These are phyloP conservation scores for Psittacara wagleri DNA, from an alignment of 2,113 vertebrate genomes.

Conservation along the genomic window DNA sequence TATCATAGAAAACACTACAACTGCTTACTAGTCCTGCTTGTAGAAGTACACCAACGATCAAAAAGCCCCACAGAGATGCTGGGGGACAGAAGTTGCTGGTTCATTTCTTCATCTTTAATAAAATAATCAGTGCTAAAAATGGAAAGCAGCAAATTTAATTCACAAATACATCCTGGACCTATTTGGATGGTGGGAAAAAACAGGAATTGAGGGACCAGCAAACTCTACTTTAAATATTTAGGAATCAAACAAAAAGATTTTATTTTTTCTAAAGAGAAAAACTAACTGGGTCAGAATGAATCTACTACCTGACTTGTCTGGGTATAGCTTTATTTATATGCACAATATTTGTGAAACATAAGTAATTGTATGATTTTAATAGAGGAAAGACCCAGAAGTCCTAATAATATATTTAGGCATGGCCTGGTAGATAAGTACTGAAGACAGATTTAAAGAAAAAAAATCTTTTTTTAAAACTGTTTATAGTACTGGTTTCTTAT, in stretches of 20 bases:
- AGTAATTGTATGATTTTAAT: background rate
- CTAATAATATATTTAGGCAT: background rate
- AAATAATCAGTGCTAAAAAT: background rate
- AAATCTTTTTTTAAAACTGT: background rate
- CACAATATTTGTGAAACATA: background rate
- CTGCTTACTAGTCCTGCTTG: background rate
- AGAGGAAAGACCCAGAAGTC: background rate
- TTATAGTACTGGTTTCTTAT: background rate
- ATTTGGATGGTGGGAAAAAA: background rate
- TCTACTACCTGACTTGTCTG: background rate
- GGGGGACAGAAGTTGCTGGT: background rate
- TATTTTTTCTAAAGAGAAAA: background rate
- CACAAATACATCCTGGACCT: background rate
- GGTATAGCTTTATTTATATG: background rate
- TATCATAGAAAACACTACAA: background rate
- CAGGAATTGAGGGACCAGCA: background rate
- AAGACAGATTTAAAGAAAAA: background rate
- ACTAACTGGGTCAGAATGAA: background rate
- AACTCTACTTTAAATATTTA: slow-evolving; percentile 15
- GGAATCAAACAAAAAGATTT: background rate
- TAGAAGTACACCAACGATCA: background rate
- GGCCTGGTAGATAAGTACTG: background rate
- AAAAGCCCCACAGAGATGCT: background rate
- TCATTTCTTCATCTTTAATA: background rate
- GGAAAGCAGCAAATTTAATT: background rate